These are phyloP conservation scores for Dryococelus australis DNA, from an alignment of 2,888 invertebrate genomes.

Conservation along the genomic window DNA sequence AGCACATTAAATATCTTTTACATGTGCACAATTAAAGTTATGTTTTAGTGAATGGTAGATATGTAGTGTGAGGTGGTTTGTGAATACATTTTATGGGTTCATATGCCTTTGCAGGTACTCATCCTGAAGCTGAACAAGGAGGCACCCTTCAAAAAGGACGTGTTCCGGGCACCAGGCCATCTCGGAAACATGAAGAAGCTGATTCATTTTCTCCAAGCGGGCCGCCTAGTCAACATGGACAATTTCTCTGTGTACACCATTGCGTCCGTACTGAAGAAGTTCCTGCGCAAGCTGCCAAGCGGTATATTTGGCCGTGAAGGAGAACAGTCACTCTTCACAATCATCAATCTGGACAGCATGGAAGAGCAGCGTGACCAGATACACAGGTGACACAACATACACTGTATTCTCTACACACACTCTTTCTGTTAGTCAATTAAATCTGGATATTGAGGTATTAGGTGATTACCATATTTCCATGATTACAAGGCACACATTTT, in stretches of 20 bases:
- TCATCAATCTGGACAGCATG: constrained; percentile 83
- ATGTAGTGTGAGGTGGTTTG: no score
- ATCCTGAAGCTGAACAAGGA: constrained; percentile 94
- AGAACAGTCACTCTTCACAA: constrained; percentile 88
- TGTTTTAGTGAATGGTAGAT: no score
- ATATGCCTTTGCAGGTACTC: constrained; percentile 69
- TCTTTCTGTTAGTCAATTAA: no score
- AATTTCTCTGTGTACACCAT: constrained; percentile 98
- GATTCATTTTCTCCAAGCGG: constrained; percentile 83
- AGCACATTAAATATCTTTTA: no score
- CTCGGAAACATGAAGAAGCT: constrained; percentile 94
- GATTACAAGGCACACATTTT: no score
- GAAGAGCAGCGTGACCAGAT: constrained; percentile 90
- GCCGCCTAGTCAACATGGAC: constrained; percentile 89
- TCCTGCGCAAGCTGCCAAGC: constrained; percentile 94
- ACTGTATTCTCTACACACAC: no score
- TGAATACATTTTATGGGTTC: no score
- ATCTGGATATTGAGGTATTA: background rate
- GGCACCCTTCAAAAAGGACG: constrained; percentile 91
- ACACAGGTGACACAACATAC: constrained; percentile 70
- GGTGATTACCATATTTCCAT: no score
- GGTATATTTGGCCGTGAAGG: constrained; percentile 94
- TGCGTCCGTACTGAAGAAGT: constrained; percentile 97
- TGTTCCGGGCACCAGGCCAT: constrained; percentile 94
- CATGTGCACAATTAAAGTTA: no score